A percentile compares a stretch with the other conserved stretches of the same genome.
These are phyloP conservation scores for Trichacis sp. DNA, from an alignment of 2,888 invertebrate species.

Conservation along the genomic window DNA sequence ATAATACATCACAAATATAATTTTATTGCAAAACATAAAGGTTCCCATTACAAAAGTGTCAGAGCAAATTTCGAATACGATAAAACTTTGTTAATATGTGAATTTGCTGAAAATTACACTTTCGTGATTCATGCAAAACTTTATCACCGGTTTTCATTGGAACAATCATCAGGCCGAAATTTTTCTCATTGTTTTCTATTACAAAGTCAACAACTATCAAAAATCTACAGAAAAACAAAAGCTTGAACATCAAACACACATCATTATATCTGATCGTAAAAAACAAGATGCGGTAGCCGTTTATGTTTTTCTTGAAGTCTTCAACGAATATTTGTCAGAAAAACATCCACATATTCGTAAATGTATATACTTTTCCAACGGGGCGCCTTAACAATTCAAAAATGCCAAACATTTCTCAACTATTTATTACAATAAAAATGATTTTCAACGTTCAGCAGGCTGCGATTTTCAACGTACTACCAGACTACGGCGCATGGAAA, in stretches of 20 bases:
- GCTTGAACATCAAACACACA: slow-evolving; percentile 9
- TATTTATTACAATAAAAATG: slow-evolving; percentile 1
- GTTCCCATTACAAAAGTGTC: background rate
- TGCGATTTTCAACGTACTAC: slow-evolving; percentile 14
- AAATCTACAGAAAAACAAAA: background rate
- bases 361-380: slow-evolving; percentile 11
- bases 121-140: background rate
- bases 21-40: background rate
- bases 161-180: background rate
- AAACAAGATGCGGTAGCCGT: slow-evolving; percentile 24
- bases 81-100: background rate
- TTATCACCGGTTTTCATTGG: background rate
- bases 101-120: background rate
- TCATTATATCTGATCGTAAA: slow-evolving; percentile 15
- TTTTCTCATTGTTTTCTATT: background rate
- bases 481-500: too few relatives aligned
- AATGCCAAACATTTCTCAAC: slow-evolving; percentile 19
- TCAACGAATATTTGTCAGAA: slow-evolving; percentile 7
- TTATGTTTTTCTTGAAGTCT: slow-evolving; percentile 11
- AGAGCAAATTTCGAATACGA: background rate
- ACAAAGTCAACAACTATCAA: background rate
- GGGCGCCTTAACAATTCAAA: slow-evolving; percentile 23
- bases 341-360: background rate
- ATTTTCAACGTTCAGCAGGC: slow-evolving; percentile 1
- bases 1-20: background rate